Conservation (phyloP, 2,797 vertebrate genomes). For the Falco biarmicus region DNA sequence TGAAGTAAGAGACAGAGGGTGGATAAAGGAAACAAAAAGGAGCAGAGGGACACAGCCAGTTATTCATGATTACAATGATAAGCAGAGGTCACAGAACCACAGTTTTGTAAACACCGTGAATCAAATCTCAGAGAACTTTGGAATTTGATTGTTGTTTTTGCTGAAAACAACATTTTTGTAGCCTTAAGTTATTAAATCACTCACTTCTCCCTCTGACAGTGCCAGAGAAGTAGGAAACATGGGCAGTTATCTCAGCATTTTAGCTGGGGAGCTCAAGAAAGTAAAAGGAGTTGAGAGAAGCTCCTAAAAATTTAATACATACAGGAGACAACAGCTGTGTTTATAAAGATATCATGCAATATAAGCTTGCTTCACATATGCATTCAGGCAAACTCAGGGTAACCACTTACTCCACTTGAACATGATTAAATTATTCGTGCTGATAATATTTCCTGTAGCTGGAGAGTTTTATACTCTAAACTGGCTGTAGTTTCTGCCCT, state of each 20-base stretch:
- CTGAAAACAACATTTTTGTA: conserved; percentile 20
- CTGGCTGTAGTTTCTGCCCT: background rate
- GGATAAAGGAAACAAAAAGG: background rate
- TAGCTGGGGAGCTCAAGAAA: background rate
- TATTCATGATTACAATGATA: conserved; percentile 25
- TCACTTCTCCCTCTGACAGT: background rate
- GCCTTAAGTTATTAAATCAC: conserved; percentile 24
- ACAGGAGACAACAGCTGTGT: background rate
- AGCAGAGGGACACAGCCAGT: background rate
- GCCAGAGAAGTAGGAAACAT: background rate
- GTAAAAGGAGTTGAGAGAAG: background rate
- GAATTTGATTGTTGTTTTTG: conserved; percentile 20
- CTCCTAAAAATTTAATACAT: background rate
- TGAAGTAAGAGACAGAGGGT: background rate
- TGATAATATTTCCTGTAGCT: conserved; percentile 16
- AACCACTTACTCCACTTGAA: background rate
- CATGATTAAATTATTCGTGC: conserved; percentile 4
- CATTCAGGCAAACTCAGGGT: background rate
- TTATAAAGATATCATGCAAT: background rate
- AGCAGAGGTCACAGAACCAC: conserved; percentile 6
- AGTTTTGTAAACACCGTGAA: conserved; percentile 33
- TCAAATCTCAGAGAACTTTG: conserved; percentile 29
- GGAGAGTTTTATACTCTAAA: conserved; percentile 1
- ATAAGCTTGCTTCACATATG: background rate
- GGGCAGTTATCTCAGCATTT: background rate